Percentiles rank a stretch among this genome's conserved stretches.
Evolutionary conservation across 2,888 invertebrate genomes (phyloP).

Genomic region (Escarpia spicata): DNA sequence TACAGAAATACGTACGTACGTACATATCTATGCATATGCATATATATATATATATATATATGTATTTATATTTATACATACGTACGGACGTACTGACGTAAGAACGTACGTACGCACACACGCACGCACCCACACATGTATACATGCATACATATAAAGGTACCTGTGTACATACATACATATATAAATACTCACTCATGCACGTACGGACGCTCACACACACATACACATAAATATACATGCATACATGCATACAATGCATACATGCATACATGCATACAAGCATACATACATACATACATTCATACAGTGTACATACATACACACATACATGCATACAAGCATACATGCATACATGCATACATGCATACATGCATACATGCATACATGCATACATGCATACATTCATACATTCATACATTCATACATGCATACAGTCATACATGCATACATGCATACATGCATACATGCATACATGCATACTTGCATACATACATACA

Average conservation of each 20-base stretch:
- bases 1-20: too few species aligned
- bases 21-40: background rate
- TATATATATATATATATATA: background rate
- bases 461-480: background rate
- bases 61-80: background rate
- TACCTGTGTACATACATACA: background rate
- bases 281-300: slow-evolving; percentile 23
- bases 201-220: slow-evolving; percentile 22
- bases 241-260: slow-evolving; percentile 25
- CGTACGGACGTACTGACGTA: background rate
- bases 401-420: background rate
- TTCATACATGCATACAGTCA: too few species aligned
- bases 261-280: slow-evolving; percentile 24
- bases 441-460: too few species aligned
- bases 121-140: background rate
- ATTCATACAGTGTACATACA: too few species aligned
- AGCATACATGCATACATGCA: too few species aligned
- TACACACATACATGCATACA: too few species aligned
- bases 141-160: background rate
- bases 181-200: slow-evolving; percentile 26
- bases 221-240: too few species aligned
- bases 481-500: slow-evolving; percentile 12
- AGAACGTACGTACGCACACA: background rate
- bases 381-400: background rate
- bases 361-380: background rate